Evolutionary conservation across 1,140 invertebrate genomes (phyloP), one percentile per base, ranked within the genome.

Genomic region (Platyura marginata): DNA sequence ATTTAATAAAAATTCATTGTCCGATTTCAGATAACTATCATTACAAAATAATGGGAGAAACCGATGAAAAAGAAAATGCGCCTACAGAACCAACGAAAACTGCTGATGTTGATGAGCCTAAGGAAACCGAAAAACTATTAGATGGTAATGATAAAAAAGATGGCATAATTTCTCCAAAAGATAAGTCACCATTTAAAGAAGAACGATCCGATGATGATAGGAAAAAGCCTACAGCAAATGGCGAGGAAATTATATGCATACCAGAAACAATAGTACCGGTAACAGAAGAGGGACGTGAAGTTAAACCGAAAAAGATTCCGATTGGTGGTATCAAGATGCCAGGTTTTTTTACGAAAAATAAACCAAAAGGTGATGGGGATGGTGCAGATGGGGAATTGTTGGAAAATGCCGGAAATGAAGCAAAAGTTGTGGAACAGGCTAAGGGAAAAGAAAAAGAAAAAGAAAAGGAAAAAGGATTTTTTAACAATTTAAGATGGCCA

Each of bases 241-340:
- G 49, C 2, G 57, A 57, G 16, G 57, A 59, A 29, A 59, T 59
- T 15, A 59, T 59, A 6, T 50, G 59, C 38, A 59, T 59, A 42
- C 57, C 57, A 59, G 47, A 61, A 53, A 44, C 62, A 57, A 66
- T 66, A 16, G 67, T 69, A 43, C 63, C 66, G 23, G 64, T 77
- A 4, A 72, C 71, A 13, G 74, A 76, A 50, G 72, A 76, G 51
- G 74, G 73, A 21, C 66, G 74, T 44, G 74, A 77, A 56, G 75
- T 77, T 2, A 80, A 81, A 50, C 77, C 77, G 8, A 81, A 78
- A 54, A 82, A 81, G 56, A 82, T 83, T 51, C 81, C 81, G 2
- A 84, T 83, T 47, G 80, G 80, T 23, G 81, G 79, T 11, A 81
- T 85, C 38, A 81, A 82, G 65, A 77, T 85, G 71, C 81, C 80